Evolutionary conservation across 1,140 invertebrate genomes (phyloP).

Genomic region (Sminthurinus signatus): DNA sequence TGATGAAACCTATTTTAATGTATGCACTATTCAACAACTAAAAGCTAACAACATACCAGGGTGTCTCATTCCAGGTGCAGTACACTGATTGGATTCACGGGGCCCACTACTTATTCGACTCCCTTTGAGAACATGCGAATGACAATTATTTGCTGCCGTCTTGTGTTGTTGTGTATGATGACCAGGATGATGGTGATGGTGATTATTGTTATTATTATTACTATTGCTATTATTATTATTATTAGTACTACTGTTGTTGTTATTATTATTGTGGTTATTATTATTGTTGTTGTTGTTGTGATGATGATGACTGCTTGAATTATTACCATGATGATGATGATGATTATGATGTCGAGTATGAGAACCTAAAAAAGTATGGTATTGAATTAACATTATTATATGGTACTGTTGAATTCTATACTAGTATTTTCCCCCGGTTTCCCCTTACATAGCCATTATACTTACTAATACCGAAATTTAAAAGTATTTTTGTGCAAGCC

Average conservation of each 20-base stretch:
- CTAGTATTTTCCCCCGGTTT: no score
- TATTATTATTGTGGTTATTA: conserved; percentile 5
- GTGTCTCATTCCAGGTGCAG: conserved; percentile 34
- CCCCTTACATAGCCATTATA: no score
- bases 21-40: no score
- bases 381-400: no score
- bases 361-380: conserved; percentile 14
- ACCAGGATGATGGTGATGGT: conserved; percentile 15
- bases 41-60: conserved; percentile 43
- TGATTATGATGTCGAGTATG: conserved; percentile 26
- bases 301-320: conserved; percentile 6
- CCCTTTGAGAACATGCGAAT: conserved; percentile 27
- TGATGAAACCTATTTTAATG: no score
- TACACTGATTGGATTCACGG: conserved; percentile 23
- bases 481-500: no score
- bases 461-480: no score
- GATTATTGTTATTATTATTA: conserved; percentile 11
- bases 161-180: conserved; percentile 21
- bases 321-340: conserved; percentile 15
- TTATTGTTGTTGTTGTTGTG: conserved; percentile 4
- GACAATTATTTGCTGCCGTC: conserved; percentile 16
- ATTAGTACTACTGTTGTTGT: conserved; percentile 8
- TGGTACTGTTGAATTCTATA: no score
- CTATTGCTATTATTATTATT: conserved; percentile 6
- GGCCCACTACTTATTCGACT: conserved; percentile 32